Evolutionary conservation across 2,113 vertebrate genomes (phyloP).

Genomic region (Siphamia tubifer): DNA sequence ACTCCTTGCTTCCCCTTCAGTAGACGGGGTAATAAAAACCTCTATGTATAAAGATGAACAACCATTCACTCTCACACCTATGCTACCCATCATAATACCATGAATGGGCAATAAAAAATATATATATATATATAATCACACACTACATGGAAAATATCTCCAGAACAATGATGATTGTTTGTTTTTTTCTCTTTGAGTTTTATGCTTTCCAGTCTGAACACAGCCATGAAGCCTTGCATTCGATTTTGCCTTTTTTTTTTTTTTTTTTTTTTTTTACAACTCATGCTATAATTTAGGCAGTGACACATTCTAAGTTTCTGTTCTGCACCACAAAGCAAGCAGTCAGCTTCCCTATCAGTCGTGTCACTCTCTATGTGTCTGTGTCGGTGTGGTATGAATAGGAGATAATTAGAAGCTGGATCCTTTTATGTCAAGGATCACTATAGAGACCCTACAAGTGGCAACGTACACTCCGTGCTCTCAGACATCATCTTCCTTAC

Average conservation of each 20-base stretch:
- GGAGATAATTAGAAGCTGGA: constrained; percentile 68
- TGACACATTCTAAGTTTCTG: constrained; percentile 34
- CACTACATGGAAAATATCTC: neutral
- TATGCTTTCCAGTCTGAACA: neutral
- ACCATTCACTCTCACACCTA: too few species aligned
- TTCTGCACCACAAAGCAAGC: constrained; percentile 47
- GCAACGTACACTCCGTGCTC: constrained; percentile 36
- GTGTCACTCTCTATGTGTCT: constrained; percentile 48
- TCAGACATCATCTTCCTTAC: constrained; percentile 39
- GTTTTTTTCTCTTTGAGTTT: constrained; percentile 1
- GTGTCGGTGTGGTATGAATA: constrained; percentile 50
- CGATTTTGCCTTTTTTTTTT: constrained; percentile 7
- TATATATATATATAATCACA: neutral
- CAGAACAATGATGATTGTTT: neutral
- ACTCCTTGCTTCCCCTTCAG: too few species aligned
- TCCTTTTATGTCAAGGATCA: constrained; percentile 54
- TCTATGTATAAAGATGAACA: too few species aligned
- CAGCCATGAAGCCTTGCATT: neutral
- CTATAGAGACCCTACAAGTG: constrained; percentile 65
- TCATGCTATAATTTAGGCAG: constrained; percentile 34
- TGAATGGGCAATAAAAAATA: constrained; percentile 4
- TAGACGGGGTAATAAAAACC: too few species aligned
- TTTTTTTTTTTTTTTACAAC: too few species aligned
- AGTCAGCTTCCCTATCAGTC: constrained; percentile 45
- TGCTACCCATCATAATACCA: constrained; percentile 13